Evolutionary conservation across 2,888 invertebrate genomes (phyloP).

Genomic region (Aproaerema taeniolella): DNA sequence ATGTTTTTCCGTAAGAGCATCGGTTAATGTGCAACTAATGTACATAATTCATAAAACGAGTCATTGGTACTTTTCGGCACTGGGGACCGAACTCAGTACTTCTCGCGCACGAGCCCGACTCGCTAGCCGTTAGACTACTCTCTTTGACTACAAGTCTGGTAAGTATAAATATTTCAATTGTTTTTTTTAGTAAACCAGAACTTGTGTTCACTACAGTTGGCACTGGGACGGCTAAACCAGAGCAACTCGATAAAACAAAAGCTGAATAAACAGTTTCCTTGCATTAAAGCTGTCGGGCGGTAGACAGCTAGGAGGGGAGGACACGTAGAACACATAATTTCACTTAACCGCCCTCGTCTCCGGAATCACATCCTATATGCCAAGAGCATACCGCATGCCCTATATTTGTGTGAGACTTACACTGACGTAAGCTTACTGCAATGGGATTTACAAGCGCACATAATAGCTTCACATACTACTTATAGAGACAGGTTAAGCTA

Average conservation of each 20-base stretch:
- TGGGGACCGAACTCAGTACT: background rate
- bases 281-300: conserved; percentile 17
- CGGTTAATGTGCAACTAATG: too few species aligned
- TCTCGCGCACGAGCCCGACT: background rate
- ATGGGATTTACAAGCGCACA: too few species aligned
- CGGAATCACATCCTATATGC: conserved; percentile 24
- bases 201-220: background rate
- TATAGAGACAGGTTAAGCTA: too few species aligned
- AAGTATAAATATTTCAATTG: background rate
- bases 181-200: too few species aligned
- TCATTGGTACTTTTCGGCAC: too few species aligned
- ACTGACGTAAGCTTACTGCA: too few species aligned
- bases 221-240: background rate
- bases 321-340: conserved; percentile 40
- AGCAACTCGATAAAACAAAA: conserved; percentile 18
- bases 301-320: conserved; percentile 11
- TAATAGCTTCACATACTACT: too few species aligned
- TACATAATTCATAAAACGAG: too few species aligned
- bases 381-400: too few species aligned
- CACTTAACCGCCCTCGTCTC: conserved; percentile 35
- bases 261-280: conserved; percentile 19
- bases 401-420: too few species aligned
- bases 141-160: background rate
- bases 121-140: background rate
- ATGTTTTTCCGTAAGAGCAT: too few species aligned